A percentile compares a stretch with the other conserved stretches of the same genome.
Conservation (phyloP, 2,797 vertebrate genomes). For the Naso thynnoides region DNA sequence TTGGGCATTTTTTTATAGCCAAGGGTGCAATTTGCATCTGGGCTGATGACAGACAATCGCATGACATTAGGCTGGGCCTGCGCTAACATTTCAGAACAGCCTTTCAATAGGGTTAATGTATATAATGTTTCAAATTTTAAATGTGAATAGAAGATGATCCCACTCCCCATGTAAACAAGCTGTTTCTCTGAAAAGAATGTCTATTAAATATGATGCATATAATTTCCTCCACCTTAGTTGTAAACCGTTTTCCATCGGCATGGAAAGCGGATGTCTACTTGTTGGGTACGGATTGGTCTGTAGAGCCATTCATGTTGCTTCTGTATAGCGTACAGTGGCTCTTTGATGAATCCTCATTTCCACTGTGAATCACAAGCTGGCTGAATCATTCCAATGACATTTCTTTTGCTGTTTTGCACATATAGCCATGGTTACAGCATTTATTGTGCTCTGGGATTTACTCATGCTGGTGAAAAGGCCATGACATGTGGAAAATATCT, state of each 20-base stretch:
- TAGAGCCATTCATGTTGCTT: conserved; percentile 57
- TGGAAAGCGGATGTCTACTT: conserved; percentile 56
- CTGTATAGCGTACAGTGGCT: conserved; percentile 44
- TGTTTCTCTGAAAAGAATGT: conserved; percentile 17
- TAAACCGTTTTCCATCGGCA: conserved; percentile 36
- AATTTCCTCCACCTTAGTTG: conserved; percentile 35
- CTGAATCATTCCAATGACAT: conserved; percentile 62
- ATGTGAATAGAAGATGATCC: conserved; percentile 28
- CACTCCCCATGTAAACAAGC: conserved; percentile 4
- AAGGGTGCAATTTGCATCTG: conserved; percentile 51
- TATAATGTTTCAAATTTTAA: conserved; percentile 23
- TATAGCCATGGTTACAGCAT: conserved; percentile 66
- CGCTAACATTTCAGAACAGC: conserved; percentile 21
- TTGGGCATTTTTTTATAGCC: conserved; percentile 54
- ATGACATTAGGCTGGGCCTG: conserved; percentile 57
- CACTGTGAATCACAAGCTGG: conserved; percentile 79
- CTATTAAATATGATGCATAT: conserved; percentile 55
- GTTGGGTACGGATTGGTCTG: conserved; percentile 39
- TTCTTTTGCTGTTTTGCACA: conserved; percentile 76
- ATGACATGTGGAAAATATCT: conserved; percentile 57
- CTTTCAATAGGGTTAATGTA: conserved; percentile 14
- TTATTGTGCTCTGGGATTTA: conserved; percentile 58
- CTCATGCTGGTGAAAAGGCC: conserved; percentile 50
- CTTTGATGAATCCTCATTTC: conserved; percentile 69
- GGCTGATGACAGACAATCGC: conserved; percentile 56